Base-by-base conservation (phyloP, 2,888 invertebrate genomes). In the Bibio marci region DNA sequence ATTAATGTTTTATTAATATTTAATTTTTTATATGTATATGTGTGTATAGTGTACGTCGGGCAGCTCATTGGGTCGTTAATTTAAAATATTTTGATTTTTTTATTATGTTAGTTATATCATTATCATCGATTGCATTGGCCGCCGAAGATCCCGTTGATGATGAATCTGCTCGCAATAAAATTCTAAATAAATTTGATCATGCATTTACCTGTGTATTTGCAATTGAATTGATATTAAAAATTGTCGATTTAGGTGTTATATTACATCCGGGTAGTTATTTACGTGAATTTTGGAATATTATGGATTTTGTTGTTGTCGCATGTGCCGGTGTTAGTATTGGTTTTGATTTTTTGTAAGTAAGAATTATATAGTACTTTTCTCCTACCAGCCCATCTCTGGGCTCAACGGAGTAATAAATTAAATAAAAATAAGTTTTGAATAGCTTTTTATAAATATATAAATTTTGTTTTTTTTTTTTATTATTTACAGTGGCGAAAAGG, bases 121-220 rank as follows among this genome's bases (percentile, higher is more conserved):
- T 97, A 67, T 97, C 95, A 72, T 94, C 94, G 63, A 90, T 97
- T 66, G 95, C 98, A 54, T 75, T 99, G 66, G 98, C 98, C 50
- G 92, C 95, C 54, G 98, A 99, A 71, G 95, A 99, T 69, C 98
- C 98, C 46, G 95, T 99, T 50, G 77, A 80, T 58, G 95, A 97
- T 67, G 68, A 82, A 45, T 90, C 71, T 58, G 57, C 64, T 52
- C 67, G 69, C 62, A 99, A 99, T 67, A 68, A 69, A 53, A 78
- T 94, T 54, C 76, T 99, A 53, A 91, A 95, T 67, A 87, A 83
- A 68, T 91, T 99, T 70, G 98, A 99, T 73, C 95, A 94, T 71
- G 95, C 94, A 60, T 99, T 99, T 73, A 99, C 98, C 53, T 91
- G 94, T 53, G 97, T 99, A 55, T 99, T 99, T 71, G 94, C 98